Evolutionary conservation across 1,140 invertebrate genomes (phyloP).

Genomic region (Lasioglossum baleicum): DNA sequence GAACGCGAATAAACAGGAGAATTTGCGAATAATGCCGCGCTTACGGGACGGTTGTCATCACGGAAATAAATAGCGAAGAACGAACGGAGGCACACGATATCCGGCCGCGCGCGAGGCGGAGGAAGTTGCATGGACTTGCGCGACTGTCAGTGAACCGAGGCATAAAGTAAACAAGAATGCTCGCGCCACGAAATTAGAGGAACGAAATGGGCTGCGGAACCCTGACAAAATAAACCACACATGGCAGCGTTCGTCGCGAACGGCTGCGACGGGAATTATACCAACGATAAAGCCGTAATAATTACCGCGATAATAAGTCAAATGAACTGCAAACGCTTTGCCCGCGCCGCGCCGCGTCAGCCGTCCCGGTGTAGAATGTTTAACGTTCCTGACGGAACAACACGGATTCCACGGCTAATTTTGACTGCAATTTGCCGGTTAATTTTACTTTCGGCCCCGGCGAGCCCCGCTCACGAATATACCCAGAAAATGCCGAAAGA

Average conservation of each 20-base stretch:
- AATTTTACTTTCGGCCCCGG: not conserved
- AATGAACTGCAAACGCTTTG: slow-evolving; percentile 37
- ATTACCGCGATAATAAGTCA: slow-evolving; percentile 42
- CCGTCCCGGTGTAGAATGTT: not conserved
- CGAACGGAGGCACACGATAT: slow-evolving; percentile 17
- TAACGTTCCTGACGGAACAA: not conserved
- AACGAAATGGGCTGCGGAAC: slow-evolving; percentile 15
- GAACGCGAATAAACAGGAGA: slow-evolving; percentile 3
- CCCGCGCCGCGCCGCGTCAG: not conserved
- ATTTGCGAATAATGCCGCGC: not conserved
- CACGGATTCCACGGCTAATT: slow-evolving; percentile 17
- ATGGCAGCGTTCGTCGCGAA: not conserved
- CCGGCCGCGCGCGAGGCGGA: slow-evolving; percentile 8
- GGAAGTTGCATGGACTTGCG: slow-evolving; percentile 8
- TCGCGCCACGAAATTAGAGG: slow-evolving; percentile 39
- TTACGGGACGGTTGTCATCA: not conserved
- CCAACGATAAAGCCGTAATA: slow-evolving; percentile 25
- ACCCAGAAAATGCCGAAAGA: not conserved
- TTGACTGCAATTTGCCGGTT: slow-evolving; percentile 8
- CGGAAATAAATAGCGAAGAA: slow-evolving; percentile 28
- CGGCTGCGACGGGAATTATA: not conserved
- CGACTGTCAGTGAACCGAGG: slow-evolving; percentile 14
- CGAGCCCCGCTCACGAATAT: not conserved
- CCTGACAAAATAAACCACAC: slow-evolving; percentile 21
- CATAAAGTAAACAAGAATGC: slow-evolving; percentile 42